Base-by-base conservation (phyloP, 2,113 vertebrate genomes). In the Natator depressus region DNA sequence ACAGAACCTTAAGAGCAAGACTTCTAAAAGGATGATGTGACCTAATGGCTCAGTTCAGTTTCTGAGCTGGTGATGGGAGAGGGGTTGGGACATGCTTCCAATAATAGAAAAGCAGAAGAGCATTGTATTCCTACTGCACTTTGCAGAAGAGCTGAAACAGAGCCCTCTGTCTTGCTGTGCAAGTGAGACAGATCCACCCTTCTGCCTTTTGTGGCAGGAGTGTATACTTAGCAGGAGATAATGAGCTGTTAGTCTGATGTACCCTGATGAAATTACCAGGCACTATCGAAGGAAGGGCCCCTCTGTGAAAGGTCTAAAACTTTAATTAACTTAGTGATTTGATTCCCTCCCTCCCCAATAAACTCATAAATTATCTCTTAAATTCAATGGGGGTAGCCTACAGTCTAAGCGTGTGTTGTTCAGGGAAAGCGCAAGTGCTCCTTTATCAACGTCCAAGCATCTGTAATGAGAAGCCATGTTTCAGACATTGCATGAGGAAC, bases 301-400 rank as follows among this genome's bases (percentile, higher is more conserved):
- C 89, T 91, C 91, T 55, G 1, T 62, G 31, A 57, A 95, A 79
- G 82, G 88, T 89, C 87, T 82, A 88, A 95, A 95, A 91, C 92
- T 96, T 97, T 96, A 94, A 97, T 95, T 94, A 93, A 82, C 93
- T 94, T 97, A 93, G 95, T 91, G 93, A 95, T 96, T 93, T 95
- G 82, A 87, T 96, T 95, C 95, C 51, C 62, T 88, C 38, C 47
- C 47, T 3, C 89, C 90, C 85, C 13, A n/a, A 47, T 84, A 86
- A 72, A 87, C 54, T 85, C 89, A 35, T 94, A 35, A 92, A 93
- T 97, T 75, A 82, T 96, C 88, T 76, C 95, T 93, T 86, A 89
- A 93, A 96, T 88, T 87, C 84, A 89, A 91, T 85, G 42, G 38
- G 90, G 69, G 76, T 89, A 85, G 93, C 93, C 89, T 85, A 51